phyloP scores from a whole-genome alignment of 2,888 invertebrate species.

The Aporophyla nigra region DNA sequence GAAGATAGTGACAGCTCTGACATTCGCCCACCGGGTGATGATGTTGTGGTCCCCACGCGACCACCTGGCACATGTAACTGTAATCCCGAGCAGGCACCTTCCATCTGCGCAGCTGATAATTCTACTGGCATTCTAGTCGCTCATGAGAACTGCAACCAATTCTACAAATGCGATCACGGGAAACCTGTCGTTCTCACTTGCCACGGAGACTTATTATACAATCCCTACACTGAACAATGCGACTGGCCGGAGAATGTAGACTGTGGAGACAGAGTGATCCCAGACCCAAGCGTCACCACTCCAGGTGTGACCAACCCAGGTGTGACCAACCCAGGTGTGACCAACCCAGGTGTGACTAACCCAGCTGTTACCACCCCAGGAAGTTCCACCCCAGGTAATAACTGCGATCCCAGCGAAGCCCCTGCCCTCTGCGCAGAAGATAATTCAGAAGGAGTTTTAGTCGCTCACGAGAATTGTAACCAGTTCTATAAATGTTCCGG shows the following conservation, averaged over 20 bases:
- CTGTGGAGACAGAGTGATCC: constrained; percentile 64
- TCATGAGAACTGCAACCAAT: constrained; percentile 75
- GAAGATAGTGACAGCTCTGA: constrained; percentile 23
- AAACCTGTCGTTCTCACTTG: no score
- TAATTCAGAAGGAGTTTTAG: constrained; percentile 67
- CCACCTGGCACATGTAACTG: constrained; percentile 14
- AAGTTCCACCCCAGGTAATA: constrained; percentile 17
- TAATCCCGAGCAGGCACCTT: constrained; percentile 68
- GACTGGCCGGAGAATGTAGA: constrained; percentile 75
- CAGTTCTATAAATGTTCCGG: constrained; percentile 71
- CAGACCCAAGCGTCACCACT: neutral
- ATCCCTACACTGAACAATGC: constrained; percentile 68
- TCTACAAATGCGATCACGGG: constrained; percentile 68
- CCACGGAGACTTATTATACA: constrained; percentile 62
- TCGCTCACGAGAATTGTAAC: constrained; percentile 75
- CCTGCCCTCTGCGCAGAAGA: constrained; percentile 69
- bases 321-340: neutral
- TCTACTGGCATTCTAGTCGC: constrained; percentile 70
- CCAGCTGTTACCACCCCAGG: constrained; percentile 4
- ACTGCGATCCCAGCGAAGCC: constrained; percentile 67
- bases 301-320: neutral
- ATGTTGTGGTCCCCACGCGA: neutral
- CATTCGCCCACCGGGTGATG: constrained; percentile 1
- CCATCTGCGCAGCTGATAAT: constrained; percentile 68
- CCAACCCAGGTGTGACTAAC: constrained; percentile 6